These are phyloP conservation scores for Antrozous pallidus DNA, from an alignment of 2,797 vertebrate species.

Conservation along the genomic window DNA sequence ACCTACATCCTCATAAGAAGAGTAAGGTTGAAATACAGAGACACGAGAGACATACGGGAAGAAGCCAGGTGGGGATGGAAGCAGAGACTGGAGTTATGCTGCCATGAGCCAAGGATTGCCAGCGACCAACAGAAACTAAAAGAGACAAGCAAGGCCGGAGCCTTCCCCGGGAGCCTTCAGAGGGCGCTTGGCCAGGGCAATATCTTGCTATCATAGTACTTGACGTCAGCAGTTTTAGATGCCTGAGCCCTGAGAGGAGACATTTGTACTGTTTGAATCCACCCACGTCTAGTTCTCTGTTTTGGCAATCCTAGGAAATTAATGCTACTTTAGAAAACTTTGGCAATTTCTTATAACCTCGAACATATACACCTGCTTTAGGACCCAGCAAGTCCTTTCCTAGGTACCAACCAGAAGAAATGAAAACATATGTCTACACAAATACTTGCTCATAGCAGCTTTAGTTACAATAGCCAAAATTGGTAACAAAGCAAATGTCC, in stretches of 20 bases:
- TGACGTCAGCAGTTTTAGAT: not conserved
- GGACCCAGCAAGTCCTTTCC: not conserved
- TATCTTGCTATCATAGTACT: too few relatives aligned
- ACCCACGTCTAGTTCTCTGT: not conserved
- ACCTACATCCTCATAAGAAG: not conserved
- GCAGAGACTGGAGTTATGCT: accelerated
- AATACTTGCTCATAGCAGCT: not conserved
- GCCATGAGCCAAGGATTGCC: not conserved
- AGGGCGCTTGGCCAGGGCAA: not conserved
- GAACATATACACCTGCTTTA: not conserved
- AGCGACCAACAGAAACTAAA: not conserved
- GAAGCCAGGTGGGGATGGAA: not conserved
- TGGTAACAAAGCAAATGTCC: not conserved
- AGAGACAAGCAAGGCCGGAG: accelerated
- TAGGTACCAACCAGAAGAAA: not conserved
- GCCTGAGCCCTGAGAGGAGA: not conserved
- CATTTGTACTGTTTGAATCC: not conserved
- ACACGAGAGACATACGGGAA: not conserved
- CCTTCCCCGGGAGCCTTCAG: not conserved
- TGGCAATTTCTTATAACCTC: not conserved
- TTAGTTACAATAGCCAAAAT: not conserved
- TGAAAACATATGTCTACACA: not conserved
- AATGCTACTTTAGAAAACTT: not conserved
- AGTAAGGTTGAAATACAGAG: not conserved
- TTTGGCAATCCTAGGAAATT: not conserved